Percentiles rank a stretch among this genome's conserved stretches.
Conservation (phyloP, 2,888 invertebrate genomes). For the Drosophila cyrtoloma region DNA sequence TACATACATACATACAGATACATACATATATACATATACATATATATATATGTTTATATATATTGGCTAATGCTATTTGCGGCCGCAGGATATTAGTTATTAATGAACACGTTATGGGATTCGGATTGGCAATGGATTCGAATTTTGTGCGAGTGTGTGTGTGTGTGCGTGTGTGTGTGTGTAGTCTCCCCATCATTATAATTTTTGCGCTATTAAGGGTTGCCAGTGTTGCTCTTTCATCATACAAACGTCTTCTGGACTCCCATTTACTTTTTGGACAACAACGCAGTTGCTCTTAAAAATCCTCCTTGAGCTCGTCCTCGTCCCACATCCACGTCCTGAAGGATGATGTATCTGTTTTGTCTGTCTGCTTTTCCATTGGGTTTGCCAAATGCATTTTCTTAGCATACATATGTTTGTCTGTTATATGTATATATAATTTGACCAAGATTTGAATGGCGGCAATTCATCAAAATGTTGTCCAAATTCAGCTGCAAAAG, state of each 20-base stretch:
- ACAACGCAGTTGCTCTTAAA: constrained; percentile 47
- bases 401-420: constrained; percentile 47
- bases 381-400: constrained; percentile 54
- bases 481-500: constrained; percentile 46
- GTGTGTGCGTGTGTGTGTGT: constrained; percentile 16
- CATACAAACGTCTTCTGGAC: constrained; percentile 45
- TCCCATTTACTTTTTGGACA: constrained; percentile 32
- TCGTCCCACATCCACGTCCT: constrained; percentile 8
- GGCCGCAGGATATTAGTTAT: constrained; percentile 80
- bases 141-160: constrained; percentile 13
- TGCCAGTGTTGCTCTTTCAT: constrained; percentile 59
- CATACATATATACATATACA: neutral
- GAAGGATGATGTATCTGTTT: constrained; percentile 69
- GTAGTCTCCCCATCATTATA: constrained; percentile 27
- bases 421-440: constrained; percentile 37
- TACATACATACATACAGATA: constrained; percentile 7
- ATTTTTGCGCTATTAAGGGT: constrained; percentile 64
- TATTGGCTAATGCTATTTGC: constrained; percentile 74
- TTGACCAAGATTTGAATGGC: constrained; percentile 50
- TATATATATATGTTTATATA: constrained; percentile 10
- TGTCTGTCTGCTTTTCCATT: constrained; percentile 1
- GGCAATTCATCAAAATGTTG: constrained; percentile 68
- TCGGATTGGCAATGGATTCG: constrained; percentile 35
- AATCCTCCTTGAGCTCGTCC: constrained; percentile 42
- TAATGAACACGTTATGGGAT: constrained; percentile 72